Percentiles rank a stretch among this genome's conserved stretches.
These are phyloP conservation scores for Cacoxenus indagator DNA, from an alignment of 2,888 invertebrate genomes.

Conservation along the genomic window DNA sequence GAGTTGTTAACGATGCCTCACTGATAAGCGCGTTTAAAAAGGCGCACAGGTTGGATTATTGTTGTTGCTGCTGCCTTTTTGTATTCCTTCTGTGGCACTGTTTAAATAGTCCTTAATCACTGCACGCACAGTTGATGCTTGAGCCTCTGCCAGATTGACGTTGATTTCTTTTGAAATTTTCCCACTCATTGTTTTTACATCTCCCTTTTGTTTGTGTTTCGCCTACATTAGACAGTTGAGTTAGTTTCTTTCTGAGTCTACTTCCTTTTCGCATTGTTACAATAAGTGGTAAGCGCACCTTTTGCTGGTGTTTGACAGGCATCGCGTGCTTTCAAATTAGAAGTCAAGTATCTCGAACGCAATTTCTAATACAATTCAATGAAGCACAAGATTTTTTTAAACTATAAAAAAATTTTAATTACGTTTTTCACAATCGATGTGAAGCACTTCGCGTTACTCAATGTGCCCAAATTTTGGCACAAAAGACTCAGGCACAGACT, in stretches of 20 bases:
- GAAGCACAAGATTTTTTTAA: too few relatives aligned
- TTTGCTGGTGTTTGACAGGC: neutral
- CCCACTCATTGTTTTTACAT: constrained; percentile 11
- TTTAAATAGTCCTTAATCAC: constrained; percentile 48
- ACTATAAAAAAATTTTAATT: too few relatives aligned
- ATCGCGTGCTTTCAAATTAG: too few relatives aligned
- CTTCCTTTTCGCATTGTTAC: neutral
- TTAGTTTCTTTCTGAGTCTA: neutral
- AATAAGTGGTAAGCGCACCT: neutral
- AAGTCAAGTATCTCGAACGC: too few relatives aligned
- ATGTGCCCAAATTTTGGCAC: too few relatives aligned
- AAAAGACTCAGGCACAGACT: too few relatives aligned
- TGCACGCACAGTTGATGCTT: neutral
- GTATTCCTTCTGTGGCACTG: neutral
- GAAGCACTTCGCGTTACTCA: too few relatives aligned
- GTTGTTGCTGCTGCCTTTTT: constrained; percentile 19
- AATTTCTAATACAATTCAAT: too few relatives aligned
- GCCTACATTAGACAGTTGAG: constrained; percentile 47
- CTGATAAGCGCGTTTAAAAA: neutral
- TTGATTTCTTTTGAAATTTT: constrained; percentile 55
- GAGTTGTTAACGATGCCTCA: neutral
- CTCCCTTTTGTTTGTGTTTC: constrained; percentile 47
- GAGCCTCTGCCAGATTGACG: constrained; percentile 47
- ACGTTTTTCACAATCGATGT: too few relatives aligned
- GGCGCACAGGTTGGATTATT: neutral